phyloP scores from a whole-genome alignment of 2,888 invertebrate genomes.

The Cheilosia pagana region DNA sequence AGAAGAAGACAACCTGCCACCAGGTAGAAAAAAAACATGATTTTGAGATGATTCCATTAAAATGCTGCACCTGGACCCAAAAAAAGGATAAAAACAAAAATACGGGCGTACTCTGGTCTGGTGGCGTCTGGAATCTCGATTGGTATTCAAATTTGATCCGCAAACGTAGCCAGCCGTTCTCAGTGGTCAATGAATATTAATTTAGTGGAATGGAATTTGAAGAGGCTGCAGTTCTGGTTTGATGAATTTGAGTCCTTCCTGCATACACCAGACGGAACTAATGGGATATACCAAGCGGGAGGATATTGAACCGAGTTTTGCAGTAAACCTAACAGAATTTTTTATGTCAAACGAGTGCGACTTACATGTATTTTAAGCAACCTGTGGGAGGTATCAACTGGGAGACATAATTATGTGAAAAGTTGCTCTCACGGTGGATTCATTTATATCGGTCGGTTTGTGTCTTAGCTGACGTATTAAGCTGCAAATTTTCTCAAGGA shows the following conservation, averaged over 20 bases:
- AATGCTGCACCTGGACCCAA: slow-evolving; percentile 68
- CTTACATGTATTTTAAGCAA: too few species aligned
- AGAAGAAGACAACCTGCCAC: slow-evolving; percentile 39
- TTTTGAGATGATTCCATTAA: slow-evolving; percentile 60
- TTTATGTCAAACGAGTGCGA: too few species aligned
- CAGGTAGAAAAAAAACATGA: slow-evolving; percentile 12
- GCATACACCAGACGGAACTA: neutral
- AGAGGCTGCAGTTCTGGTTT: neutral
- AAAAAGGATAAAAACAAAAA: neutral
- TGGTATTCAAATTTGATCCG: slow-evolving; percentile 50
- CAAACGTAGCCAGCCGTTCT: slow-evolving; percentile 22
- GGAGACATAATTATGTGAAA: too few species aligned
- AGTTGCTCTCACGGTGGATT: too few species aligned
- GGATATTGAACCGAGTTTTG: too few species aligned
- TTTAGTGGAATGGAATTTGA: slow-evolving; percentile 43
- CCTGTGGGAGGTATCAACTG: too few species aligned
- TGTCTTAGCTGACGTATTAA: too few species aligned
- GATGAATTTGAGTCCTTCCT: neutral
- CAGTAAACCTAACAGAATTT: too few species aligned
- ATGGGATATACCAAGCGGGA: neutral
- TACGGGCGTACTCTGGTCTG: neutral
- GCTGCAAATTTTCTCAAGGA: too few species aligned
- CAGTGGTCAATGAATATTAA: slow-evolving; percentile 72
- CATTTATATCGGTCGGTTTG: too few species aligned
- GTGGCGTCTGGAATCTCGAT: slow-evolving; percentile 12